Percentiles rank a stretch among this genome's conserved stretches.
Evolutionary conservation across 2,113 vertebrate genomes (phyloP).

Genomic region (Sphaerodactylus townsendi): DNA sequence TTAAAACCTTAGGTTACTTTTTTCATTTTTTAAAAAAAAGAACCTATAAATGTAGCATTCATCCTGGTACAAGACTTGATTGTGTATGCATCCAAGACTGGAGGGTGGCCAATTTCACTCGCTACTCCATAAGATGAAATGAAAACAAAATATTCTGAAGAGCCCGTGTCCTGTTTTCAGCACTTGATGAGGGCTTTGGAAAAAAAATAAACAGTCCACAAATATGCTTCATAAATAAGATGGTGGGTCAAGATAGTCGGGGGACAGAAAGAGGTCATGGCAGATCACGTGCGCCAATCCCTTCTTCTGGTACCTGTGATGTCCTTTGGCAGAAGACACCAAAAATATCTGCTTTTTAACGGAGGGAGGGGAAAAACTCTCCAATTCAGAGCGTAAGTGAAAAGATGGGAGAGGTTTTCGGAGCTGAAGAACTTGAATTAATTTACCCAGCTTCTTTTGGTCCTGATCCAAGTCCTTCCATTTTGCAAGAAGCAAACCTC

Average conservation of each 20-base stretch:
- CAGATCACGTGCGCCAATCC: neutral
- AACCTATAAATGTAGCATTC: constrained; percentile 66
- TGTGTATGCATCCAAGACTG: constrained; percentile 58
- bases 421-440: neutral
- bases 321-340: neutral
- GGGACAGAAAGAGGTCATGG: neutral
- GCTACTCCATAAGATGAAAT: constrained; percentile 34
- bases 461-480: neutral
- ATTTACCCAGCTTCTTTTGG: neutral
- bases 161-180: constrained; percentile 43
- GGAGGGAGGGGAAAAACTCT: neutral
- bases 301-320: neutral
- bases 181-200: neutral
- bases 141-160: constrained; percentile 54
- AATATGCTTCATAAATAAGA: neutral
- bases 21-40: neutral
- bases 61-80: constrained; percentile 62
- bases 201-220: constrained; percentile 12
- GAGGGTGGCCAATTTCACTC: constrained; percentile 53
- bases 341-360: neutral
- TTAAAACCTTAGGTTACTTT: constrained; percentile 35
- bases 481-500: neutral
- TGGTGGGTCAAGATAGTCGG: neutral
- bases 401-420: neutral
- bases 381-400: neutral